These are phyloP conservation scores for Sebastes taczanowskii DNA, from an alignment of 2,797 vertebrate species.

Conservation along the genomic window DNA sequence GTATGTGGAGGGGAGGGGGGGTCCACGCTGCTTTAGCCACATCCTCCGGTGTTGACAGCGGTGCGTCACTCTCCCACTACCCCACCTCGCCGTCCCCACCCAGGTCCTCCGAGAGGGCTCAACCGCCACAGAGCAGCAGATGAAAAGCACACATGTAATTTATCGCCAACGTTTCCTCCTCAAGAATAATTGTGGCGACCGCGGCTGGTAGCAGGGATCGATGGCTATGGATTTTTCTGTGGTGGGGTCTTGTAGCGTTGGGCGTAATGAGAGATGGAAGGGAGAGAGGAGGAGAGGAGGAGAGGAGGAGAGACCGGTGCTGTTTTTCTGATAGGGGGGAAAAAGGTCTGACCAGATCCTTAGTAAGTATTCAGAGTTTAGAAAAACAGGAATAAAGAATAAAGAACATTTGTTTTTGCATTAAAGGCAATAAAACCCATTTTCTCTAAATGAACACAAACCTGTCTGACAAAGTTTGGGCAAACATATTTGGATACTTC, in stretches of 20 bases:
- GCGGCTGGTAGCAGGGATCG: constrained; percentile 92
- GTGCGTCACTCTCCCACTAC: constrained; percentile 84
- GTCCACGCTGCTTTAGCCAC: constrained; percentile 82
- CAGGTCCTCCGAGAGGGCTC: constrained; percentile 79
- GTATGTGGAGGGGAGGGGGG: constrained; percentile 7
- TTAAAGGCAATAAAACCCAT: not conserved
- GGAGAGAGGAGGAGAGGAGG: constrained; percentile 59
- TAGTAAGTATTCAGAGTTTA: constrained; percentile 36
- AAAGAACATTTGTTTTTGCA: not conserved
- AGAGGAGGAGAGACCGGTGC: constrained; percentile 72
- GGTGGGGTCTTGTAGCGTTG: constrained; percentile 96
- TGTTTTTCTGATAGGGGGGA: constrained; percentile 88
- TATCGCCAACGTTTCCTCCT: constrained; percentile 98
- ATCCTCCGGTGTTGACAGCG: constrained; percentile 88
- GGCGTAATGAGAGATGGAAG: constrained; percentile 93
- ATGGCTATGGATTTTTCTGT: constrained; percentile 96
- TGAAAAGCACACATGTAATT: constrained; percentile 99
- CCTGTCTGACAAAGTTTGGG: not conserved
- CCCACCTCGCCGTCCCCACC: constrained; percentile 78
- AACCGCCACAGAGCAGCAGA: constrained; percentile 91
- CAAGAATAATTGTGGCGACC: constrained; percentile 99
- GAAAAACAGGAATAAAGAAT: constrained; percentile 61
- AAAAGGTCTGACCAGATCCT: constrained; percentile 43
- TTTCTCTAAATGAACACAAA: not conserved
- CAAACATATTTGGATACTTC: not conserved